A percentile compares a stretch with the other conserved stretches of the same genome.
Evolutionary conservation across 2,797 vertebrate genomes (phyloP).

Genomic region (Ctenochaetus hawaiiensis): DNA sequence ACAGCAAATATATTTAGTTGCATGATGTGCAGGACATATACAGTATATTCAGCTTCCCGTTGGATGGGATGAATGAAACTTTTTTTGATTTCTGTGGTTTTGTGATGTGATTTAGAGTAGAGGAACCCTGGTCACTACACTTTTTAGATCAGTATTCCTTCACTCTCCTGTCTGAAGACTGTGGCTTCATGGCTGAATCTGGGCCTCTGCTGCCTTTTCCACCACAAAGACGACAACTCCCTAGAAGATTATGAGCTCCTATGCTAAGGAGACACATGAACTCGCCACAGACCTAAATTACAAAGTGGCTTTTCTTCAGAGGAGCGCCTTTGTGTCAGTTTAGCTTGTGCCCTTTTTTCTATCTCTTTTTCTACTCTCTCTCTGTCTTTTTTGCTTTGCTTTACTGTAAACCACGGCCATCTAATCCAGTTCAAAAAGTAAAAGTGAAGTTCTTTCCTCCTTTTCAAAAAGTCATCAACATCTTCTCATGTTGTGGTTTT

Average conservation of each 20-base stretch:
- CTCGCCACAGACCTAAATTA: slow-evolving; percentile 84
- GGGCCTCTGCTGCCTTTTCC: slow-evolving; percentile 57
- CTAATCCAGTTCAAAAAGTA: slow-evolving; percentile 15
- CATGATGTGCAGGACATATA: slow-evolving; percentile 21
- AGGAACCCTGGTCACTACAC: slow-evolving; percentile 49
- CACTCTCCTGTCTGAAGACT: slow-evolving; percentile 62
- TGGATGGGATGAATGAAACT: slow-evolving; percentile 36
- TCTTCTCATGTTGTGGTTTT: slow-evolving; percentile 28
- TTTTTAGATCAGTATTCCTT: slow-evolving; percentile 59
- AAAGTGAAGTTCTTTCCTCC: neutral
- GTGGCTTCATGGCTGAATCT: slow-evolving; percentile 69
- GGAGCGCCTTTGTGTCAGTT: slow-evolving; percentile 67
- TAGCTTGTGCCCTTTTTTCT: slow-evolving; percentile 37
- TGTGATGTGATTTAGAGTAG: slow-evolving; percentile 60
- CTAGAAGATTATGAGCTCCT: slow-evolving; percentile 81
- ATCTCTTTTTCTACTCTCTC: slow-evolving; percentile 18
- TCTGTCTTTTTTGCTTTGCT: neutral
- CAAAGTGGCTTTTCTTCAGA: slow-evolving; percentile 77
- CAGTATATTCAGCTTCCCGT: slow-evolving; percentile 27
- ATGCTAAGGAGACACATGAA: slow-evolving; percentile 77
- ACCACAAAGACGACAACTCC: slow-evolving; percentile 83
- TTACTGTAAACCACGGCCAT: slow-evolving; percentile 12
- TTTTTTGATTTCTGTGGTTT: slow-evolving; percentile 45
- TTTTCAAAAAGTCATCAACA: slow-evolving; percentile 14
- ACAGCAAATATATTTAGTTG: slow-evolving; percentile 51